A percentile compares a stretch with the other conserved stretches of the same genome.
Conservation (phyloP, 1,140 invertebrate species). For the Anastatus disparis region DNA sequence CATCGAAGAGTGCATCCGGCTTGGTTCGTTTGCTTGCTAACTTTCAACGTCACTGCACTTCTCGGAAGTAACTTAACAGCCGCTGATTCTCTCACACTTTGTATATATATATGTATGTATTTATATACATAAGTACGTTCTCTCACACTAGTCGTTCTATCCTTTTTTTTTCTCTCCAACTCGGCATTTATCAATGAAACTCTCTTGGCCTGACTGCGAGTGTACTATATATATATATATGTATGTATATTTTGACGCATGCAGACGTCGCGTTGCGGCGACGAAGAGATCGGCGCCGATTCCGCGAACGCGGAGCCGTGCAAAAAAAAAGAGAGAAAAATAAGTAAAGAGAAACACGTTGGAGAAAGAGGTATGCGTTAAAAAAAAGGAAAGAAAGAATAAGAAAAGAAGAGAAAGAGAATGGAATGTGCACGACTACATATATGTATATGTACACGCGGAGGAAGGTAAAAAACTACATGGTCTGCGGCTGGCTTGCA, state of each 20-base stretch:
- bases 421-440: too few relatives aligned
- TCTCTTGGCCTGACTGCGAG: too few relatives aligned
- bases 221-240: too few relatives aligned
- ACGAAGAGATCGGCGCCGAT: conserved; percentile 2
- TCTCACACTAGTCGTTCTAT: too few relatives aligned
- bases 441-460: background rate
- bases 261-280: too few relatives aligned
- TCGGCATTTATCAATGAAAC: conserved; percentile 15
- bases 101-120: too few relatives aligned
- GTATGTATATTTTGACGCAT: background rate
- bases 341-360: background rate
- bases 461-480: background rate
- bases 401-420: background rate
- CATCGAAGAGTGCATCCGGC: background rate
- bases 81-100: too few relatives aligned
- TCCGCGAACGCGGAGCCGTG: background rate
- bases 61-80: conserved; percentile 10
- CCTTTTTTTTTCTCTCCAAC: too few relatives aligned
- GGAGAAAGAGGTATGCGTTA: too few relatives aligned
- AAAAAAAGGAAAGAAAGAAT: background rate
- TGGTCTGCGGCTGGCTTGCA: background rate
- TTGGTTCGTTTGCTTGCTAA: background rate
- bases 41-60: conserved; percentile 27
- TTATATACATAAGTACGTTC: too few relatives aligned
- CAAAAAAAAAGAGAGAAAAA: background rate